A percentile compares a stretch with the other conserved stretches of the same genome.
These are phyloP conservation scores for Melanargia galathea DNA, from an alignment of 2,888 invertebrate genomes.

Conservation along the genomic window DNA sequence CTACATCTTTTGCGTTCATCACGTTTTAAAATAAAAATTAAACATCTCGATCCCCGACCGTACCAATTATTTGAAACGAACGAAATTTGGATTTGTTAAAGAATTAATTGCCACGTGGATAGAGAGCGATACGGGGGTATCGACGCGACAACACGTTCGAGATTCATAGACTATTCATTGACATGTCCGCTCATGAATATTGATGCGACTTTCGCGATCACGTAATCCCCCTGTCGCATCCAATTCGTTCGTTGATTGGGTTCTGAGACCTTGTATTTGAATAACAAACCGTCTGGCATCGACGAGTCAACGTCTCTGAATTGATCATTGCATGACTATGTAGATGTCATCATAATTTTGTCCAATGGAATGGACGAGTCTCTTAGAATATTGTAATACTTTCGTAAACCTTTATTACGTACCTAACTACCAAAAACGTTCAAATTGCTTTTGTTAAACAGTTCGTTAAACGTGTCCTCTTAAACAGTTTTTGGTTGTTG, in stretches of 20 bases:
- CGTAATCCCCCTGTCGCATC: slow-evolving; percentile 59
- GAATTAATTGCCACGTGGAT: slow-evolving; percentile 37
- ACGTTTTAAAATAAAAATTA: too few relatives aligned
- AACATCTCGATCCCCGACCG: background rate
- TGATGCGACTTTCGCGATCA: slow-evolving; percentile 67
- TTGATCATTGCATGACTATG: background rate
- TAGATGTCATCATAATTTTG: too few relatives aligned
- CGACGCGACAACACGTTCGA: slow-evolving; percentile 40
- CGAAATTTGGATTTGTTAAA: background rate
- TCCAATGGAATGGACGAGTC: too few relatives aligned
- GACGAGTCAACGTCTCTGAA: background rate
- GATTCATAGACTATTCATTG: slow-evolving; percentile 70
- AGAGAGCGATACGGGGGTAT: slow-evolving; percentile 43
- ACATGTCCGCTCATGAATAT: slow-evolving; percentile 69
- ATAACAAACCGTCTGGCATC: slow-evolving; percentile 18
- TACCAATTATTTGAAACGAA: background rate
- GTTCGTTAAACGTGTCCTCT: too few relatives aligned
- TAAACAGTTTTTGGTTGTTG: too few relatives aligned
- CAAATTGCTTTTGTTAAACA: too few relatives aligned
- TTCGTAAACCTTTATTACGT: too few relatives aligned
- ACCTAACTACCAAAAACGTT: too few relatives aligned
- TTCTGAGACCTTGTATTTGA: slow-evolving; percentile 28
- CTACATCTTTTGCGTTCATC: too few relatives aligned
- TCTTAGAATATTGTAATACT: too few relatives aligned
- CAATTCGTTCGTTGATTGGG: slow-evolving; percentile 58